Conservation (phyloP, 2,113 vertebrate species). For the Festucalex cinctus region DNA sequence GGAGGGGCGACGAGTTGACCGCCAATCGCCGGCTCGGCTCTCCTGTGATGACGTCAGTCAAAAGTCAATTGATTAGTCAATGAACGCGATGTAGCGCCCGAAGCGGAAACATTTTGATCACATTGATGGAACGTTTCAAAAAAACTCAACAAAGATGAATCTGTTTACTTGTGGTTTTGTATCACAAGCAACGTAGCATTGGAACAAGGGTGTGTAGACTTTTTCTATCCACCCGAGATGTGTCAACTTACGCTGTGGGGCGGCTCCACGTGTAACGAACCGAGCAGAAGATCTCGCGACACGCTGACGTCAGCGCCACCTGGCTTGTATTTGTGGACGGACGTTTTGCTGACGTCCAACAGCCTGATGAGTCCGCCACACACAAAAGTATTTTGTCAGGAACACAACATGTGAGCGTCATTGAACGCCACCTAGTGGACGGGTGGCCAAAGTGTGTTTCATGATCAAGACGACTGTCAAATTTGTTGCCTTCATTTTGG, state of each 20-base stretch:
- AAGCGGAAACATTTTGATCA: too few relatives aligned
- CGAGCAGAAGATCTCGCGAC: conserved; percentile 63
- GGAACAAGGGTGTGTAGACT: too few relatives aligned
- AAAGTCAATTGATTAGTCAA: not conserved
- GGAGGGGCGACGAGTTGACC: conserved; percentile 55
- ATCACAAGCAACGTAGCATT: too few relatives aligned
- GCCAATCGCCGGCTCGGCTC: conserved; percentile 21
- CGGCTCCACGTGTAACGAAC: conserved; percentile 57
- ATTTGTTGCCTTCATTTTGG: too few relatives aligned
- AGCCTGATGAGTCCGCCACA: conserved; percentile 44
- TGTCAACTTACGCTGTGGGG: conserved; percentile 54
- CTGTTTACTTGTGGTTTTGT: too few relatives aligned
- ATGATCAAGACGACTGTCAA: too few relatives aligned
- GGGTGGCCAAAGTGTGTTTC: too few relatives aligned
- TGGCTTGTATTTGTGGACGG: conserved; percentile 64
- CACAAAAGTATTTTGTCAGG: too few relatives aligned
- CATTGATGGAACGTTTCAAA: too few relatives aligned
- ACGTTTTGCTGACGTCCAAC: conserved; percentile 70
- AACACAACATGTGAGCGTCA: not conserved
- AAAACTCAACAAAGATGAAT: too few relatives aligned
- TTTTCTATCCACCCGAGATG: too few relatives aligned
- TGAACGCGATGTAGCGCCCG: too few relatives aligned
- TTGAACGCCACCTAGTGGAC: not conserved
- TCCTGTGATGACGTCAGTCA: conserved; percentile 38
- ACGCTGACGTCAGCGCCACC: conserved; percentile 39